phyloP scores from a whole-genome alignment of 2,113 vertebrate species.

The Oryzias celebensis region DNA sequence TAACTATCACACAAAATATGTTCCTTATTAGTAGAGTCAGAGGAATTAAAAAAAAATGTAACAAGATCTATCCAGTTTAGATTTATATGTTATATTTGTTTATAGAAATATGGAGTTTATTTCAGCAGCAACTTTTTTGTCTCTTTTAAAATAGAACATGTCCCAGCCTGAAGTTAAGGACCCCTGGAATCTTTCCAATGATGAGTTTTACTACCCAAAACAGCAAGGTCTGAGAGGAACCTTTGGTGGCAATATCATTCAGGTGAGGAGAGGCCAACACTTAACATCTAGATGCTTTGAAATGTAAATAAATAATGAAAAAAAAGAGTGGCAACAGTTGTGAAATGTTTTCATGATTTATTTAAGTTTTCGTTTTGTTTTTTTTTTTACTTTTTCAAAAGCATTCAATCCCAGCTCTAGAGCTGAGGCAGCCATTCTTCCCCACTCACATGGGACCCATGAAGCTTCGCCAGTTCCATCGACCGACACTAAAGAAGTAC shows the following conservation, averaged over 20 bases:
- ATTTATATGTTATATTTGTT: too few species aligned
- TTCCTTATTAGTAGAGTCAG: too few species aligned
- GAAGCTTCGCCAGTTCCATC: conserved; percentile 94
- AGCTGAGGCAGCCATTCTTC: conserved; percentile 96
- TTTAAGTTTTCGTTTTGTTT: not conserved
- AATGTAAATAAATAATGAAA: too few species aligned
- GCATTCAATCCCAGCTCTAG: conserved; percentile 97
- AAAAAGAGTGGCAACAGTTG: not conserved
- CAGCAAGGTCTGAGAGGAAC: conserved; percentile 96
- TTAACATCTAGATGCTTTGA: not conserved
- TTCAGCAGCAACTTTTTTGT: not conserved
- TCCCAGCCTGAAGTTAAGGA: conserved; percentile 98
- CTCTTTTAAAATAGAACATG: conserved; percentile 84
- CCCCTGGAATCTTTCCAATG: conserved; percentile 98
- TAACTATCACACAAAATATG: too few species aligned
- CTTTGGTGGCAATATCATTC: conserved; percentile 98
- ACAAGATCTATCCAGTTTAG: too few species aligned
- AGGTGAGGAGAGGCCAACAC: conserved; percentile 74
- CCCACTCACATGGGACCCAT: conserved; percentile 98
- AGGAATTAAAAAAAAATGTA: too few species aligned
- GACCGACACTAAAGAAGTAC: conserved; percentile 92
- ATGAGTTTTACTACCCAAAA: conserved; percentile 98
- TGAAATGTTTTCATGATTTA: not conserved
- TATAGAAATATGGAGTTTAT: not conserved
- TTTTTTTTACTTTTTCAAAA: conserved; percentile 46